Evolutionary conservation across 2,888 invertebrate genomes (phyloP), one percentile per base, ranked within the genome.

Genomic region (Lamellibrachia columna): DNA sequence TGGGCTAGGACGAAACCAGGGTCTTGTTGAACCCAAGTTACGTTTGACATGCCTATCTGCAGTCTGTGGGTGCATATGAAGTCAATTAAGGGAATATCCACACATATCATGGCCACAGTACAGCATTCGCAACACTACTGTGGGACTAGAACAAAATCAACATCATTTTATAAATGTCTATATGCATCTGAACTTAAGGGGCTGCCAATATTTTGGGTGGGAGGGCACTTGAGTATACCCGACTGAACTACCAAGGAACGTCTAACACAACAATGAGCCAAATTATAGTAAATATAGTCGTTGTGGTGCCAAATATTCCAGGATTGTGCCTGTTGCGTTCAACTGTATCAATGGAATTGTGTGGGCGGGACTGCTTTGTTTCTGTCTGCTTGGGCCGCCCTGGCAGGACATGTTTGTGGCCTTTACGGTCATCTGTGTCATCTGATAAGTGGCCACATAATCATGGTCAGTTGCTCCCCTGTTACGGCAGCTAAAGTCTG

Each of bases 381-480:
- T 75, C n/a, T 75, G 22, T 15, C 75, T 75, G 75, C 75, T 75
- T 22, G 75, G 75, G n/a, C 1, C 15, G 22, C 75, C 75, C 15
- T 22, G 75, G 75, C 75, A 75, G 75, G 75, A 22, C 75, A 15
- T 75, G 22, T 75, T 1, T 22, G 75, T 75, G 75, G 22, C 75
- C 75, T 75, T 75, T 75, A 75, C n/a, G 75, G 75, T 75, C 75
- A 75, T 75, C 22, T 75, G 75, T 75, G 75, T 75, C 75, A 75
- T 75, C 75, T 75, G 75, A 75, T 75, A 75, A 60, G 75, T 75
- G 75, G 75, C 75, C 22, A 75, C 75, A 75, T 75, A 75, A 11
- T 22, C 75, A 75, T 75, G 75, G 22, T 75, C 75, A 15, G 75
- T n/a, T 75, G 22, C 75, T 22, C 15, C 15, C 75, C 75, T 75